phyloP scores from a whole-genome alignment of 2,797 vertebrate genomes.

The Aselliscus stoliczkanus region DNA sequence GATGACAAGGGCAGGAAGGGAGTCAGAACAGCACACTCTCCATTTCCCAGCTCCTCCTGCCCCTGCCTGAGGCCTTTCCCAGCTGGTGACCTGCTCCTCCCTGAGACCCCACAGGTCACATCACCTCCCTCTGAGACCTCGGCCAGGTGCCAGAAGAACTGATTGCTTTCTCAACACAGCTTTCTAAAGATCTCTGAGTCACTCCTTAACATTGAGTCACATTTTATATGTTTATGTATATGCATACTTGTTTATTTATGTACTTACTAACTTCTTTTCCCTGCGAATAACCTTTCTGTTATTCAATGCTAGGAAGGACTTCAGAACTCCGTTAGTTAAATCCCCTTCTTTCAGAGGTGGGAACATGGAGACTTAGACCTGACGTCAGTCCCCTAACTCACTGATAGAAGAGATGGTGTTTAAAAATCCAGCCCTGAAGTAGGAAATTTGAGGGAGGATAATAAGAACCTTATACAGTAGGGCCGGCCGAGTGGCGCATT shows the following conservation, averaged over 20 bases:
- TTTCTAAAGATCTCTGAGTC: neutral
- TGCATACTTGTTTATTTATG: neutral
- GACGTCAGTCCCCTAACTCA: neutral
- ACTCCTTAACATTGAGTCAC: neutral
- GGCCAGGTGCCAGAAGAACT: neutral
- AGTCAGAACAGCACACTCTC: neutral
- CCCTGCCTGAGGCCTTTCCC: neutral
- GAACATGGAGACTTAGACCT: neutral
- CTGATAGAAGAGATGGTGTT: neutral
- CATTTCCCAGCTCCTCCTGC: neutral
- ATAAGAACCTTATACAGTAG: too few species aligned
- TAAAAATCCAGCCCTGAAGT: neutral
- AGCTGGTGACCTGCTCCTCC: neutral
- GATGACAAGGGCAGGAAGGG: neutral
- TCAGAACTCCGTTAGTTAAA: neutral
- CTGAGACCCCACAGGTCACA: accelerated
- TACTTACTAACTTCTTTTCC: neutral
- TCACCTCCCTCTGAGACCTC: neutral
- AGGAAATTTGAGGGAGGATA: too few species aligned
- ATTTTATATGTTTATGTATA: neutral
- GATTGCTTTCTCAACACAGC: neutral
- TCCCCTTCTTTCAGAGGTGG: accelerated
- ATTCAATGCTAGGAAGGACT: neutral
- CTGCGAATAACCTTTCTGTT: neutral
- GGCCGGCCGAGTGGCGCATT: too few species aligned